Conservation (phyloP, 2,888 invertebrate species). For the Heliconius ethilla region DNA sequence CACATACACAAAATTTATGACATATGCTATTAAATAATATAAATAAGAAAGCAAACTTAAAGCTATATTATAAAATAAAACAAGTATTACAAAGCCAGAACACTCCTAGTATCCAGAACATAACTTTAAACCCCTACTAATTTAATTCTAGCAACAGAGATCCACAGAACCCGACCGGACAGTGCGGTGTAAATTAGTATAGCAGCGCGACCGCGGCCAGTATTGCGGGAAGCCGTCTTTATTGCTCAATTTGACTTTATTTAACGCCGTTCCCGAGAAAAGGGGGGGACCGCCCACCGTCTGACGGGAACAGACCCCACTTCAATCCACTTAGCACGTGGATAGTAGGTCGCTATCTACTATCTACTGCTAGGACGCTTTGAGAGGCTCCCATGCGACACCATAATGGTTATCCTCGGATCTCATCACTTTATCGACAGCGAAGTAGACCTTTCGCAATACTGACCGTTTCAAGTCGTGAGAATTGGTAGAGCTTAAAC, state of each 20-base stretch:
- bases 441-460: conserved; percentile 38
- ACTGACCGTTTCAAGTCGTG: conserved; percentile 49
- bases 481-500: neutral
- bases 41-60: neutral
- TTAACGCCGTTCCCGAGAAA: conserved; percentile 67
- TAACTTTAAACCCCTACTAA: neutral
- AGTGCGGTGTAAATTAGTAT: conserved; percentile 65
- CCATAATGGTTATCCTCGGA: conserved; percentile 48
- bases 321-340: conserved; percentile 78
- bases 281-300: conserved; percentile 51
- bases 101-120: neutral
- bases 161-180: conserved; percentile 26
- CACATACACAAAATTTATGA: no score
- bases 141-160: conserved; percentile 2
- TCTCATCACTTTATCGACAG: conserved; percentile 46
- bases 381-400: conserved; percentile 56
- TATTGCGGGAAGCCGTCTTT: conserved; percentile 78
- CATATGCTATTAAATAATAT: neutral
- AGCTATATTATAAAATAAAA: neutral
- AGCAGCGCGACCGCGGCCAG: conserved; percentile 67
- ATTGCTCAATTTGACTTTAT: conserved; percentile 83
- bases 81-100: neutral
- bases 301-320: conserved; percentile 78
- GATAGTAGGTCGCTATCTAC: conserved; percentile 65
- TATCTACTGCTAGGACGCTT: conserved; percentile 59